A percentile compares a stretch with the other conserved stretches of the same genome.
Conservation (phyloP, 1,140 invertebrate species). For the Colletes latitarsis region DNA sequence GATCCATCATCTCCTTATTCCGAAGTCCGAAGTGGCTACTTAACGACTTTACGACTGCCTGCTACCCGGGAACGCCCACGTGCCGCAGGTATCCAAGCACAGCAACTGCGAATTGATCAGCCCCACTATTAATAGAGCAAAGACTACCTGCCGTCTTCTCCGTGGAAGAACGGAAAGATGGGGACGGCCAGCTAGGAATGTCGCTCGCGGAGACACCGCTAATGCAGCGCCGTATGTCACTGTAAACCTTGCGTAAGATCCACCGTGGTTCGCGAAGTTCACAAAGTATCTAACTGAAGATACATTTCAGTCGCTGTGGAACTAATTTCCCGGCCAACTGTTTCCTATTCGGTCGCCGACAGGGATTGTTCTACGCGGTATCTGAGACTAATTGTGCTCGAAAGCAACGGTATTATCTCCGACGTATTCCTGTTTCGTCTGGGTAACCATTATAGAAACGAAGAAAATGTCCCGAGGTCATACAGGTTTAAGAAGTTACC, state of each 20-base stretch:
- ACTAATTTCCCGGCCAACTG: neutral
- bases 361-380: no score
- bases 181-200: constrained; percentile 18
- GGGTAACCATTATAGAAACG: no score
- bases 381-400: no score
- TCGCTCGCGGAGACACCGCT: neutral
- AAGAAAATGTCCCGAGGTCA: no score
- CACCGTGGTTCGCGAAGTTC: neutral
- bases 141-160: constrained; percentile 39
- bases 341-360: neutral
- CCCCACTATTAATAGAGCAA: constrained; percentile 57
- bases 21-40: constrained; percentile 59
- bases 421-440: neutral
- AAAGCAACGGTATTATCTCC: no score
- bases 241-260: constrained; percentile 2
- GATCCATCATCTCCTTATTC: constrained; percentile 63
- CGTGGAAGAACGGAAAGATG: constrained; percentile 22
- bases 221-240: constrained; percentile 24
- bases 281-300: neutral
- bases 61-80: constrained; percentile 61
- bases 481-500: no score
- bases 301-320: neutral
- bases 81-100: constrained; percentile 46
- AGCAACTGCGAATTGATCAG: constrained; percentile 59
- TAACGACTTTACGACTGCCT: constrained; percentile 63